Conservation (phyloP, 2,797 vertebrate genomes). For the Coreius guichenoti region DNA sequence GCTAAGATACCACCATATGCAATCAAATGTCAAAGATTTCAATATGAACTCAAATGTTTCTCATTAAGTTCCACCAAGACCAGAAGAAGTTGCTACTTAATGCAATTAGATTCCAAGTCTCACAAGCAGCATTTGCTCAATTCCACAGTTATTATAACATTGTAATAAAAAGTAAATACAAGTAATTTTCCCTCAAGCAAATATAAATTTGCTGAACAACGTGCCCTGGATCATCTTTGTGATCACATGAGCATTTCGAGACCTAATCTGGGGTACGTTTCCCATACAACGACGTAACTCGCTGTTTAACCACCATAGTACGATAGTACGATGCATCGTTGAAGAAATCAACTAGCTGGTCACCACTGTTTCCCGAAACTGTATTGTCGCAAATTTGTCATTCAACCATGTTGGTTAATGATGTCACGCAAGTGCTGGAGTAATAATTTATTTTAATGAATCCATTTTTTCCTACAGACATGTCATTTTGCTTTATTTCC, state of each 20-base stretch:
- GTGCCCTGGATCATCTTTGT: not conserved
- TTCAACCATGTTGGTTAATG: too few species aligned
- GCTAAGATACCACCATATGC: not conserved
- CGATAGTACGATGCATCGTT: too few species aligned
- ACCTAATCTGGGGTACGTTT: not conserved
- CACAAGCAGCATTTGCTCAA: not conserved
- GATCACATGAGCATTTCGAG: not conserved
- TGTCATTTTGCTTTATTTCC: too few species aligned
- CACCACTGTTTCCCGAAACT: too few species aligned
- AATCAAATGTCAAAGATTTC: not conserved
- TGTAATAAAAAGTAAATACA: not conserved
- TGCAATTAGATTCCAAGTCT: not conserved
- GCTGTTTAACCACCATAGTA: too few species aligned
- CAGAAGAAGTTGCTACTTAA: not conserved
- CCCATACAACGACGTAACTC: too few species aligned
- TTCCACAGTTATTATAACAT: not conserved
- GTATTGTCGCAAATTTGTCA: too few species aligned
- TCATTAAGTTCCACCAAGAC: not conserved
- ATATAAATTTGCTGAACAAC: not conserved
- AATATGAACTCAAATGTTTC: not conserved
- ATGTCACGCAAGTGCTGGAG: too few species aligned
- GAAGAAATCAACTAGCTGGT: too few species aligned
- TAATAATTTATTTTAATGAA: too few species aligned
- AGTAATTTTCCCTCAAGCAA: not conserved
- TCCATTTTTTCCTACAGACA: too few species aligned